Conservation (phyloP, 2,888 invertebrate species). For the Cantharis flavilabris region DNA sequence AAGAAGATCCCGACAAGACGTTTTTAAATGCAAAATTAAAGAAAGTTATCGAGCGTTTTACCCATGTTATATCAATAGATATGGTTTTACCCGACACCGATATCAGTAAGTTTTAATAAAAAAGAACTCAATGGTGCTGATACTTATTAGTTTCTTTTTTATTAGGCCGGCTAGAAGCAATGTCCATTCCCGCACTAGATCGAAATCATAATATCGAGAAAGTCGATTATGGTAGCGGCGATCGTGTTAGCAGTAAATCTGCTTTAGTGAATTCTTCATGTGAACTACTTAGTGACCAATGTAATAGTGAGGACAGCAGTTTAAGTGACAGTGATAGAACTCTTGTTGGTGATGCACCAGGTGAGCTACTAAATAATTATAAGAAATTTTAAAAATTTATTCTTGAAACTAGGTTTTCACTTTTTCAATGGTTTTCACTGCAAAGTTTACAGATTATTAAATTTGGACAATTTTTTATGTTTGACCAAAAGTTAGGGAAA, state of each 20-base stretch:
- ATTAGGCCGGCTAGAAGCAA: slow-evolving; percentile 56
- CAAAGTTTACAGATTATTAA: too few relatives aligned
- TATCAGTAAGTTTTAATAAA: slow-evolving; percentile 55
- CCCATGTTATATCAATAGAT: slow-evolving; percentile 65
- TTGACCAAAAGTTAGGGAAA: too few relatives aligned
- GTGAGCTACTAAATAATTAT: slow-evolving; percentile 45
- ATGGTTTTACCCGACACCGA: slow-evolving; percentile 67
- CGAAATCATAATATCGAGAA: slow-evolving; percentile 46
- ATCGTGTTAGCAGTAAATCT: slow-evolving; percentile 42
- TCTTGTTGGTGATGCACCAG: slow-evolving; percentile 63
- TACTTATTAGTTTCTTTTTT: neutral
- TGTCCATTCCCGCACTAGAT: slow-evolving; percentile 60
- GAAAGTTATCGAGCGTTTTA: slow-evolving; percentile 62
- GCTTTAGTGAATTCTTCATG: slow-evolving; percentile 38
- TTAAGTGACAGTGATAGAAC: slow-evolving; percentile 74
- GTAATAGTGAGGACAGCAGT: slow-evolving; percentile 77
- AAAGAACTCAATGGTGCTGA: neutral
- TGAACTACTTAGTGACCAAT: slow-evolving; percentile 61
- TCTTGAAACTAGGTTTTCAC: neutral
- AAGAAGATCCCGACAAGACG: slow-evolving; percentile 57
- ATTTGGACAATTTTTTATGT: too few relatives aligned
- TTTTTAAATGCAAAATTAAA: slow-evolving; percentile 58
- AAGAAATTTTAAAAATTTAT: neutral
- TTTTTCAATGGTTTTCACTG: too few relatives aligned
- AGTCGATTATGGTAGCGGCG: slow-evolving; percentile 35